A percentile compares a stretch with the other conserved stretches of the same genome.
phyloP scores from a whole-genome alignment of 1,140 invertebrate species.

The Lepidurus packardi region DNA sequence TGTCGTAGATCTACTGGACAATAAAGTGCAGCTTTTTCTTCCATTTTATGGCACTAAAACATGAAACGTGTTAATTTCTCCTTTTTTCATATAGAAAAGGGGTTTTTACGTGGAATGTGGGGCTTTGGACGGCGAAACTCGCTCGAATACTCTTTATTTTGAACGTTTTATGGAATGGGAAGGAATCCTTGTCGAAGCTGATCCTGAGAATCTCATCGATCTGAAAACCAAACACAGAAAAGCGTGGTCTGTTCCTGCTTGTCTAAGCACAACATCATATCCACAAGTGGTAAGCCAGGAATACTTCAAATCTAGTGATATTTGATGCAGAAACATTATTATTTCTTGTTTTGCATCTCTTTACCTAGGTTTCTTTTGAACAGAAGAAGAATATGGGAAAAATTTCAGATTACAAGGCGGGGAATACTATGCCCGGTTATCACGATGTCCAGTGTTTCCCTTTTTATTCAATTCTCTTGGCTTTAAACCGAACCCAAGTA shows the following conservation, averaged over 20 bases:
- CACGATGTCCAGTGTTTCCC: constrained; percentile 51
- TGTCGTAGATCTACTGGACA: constrained; percentile 49
- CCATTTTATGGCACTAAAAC: not conserved
- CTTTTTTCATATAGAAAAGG: constrained; percentile 30
- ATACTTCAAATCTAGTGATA: not conserved
- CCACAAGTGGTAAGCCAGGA: constrained; percentile 37
- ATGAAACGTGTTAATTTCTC: not conserved
- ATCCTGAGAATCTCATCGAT: constrained; percentile 49
- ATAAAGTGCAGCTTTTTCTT: constrained; percentile 33
- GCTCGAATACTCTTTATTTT: constrained; percentile 37
- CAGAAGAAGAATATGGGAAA: constrained; percentile 44
- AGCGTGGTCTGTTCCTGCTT: constrained; percentile 46
- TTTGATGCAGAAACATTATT: not conserved
- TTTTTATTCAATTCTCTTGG: constrained; percentile 48
- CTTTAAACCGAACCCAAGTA: constrained; percentile 42
- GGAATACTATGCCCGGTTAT: constrained; percentile 37
- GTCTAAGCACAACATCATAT: constrained; percentile 45
- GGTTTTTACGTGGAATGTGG: constrained; percentile 39
- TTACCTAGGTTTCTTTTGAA: constrained; percentile 43
- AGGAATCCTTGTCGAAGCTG: constrained; percentile 39
- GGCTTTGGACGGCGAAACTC: constrained; percentile 37
- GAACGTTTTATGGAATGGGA: constrained; percentile 37
- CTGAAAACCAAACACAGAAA: constrained; percentile 46
- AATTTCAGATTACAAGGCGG: constrained; percentile 39
- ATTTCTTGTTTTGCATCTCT: not conserved